Percentiles rank a stretch among this genome's conserved stretches.
phyloP scores from a whole-genome alignment of 23 tunicate species.

The Corella eumyota region DNA sequence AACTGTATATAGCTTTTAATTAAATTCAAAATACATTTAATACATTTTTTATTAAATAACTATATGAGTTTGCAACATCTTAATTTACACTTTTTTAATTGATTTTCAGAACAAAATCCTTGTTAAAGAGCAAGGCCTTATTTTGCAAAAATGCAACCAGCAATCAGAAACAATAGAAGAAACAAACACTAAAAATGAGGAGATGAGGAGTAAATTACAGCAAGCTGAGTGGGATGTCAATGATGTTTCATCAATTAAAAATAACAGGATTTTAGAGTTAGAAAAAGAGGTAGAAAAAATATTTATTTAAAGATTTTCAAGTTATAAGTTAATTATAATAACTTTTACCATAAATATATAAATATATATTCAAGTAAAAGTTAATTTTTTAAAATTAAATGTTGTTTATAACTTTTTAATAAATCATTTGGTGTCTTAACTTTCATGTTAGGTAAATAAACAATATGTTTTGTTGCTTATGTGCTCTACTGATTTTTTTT shows the following conservation, averaged over 20 bases:
- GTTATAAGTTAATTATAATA: not conserved
- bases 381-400: too few relatives aligned
- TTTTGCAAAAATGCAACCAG: constrained; percentile 8
- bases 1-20: too few relatives aligned
- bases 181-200: constrained; percentile 10
- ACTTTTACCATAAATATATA: too few relatives aligned
- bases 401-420: too few relatives aligned
- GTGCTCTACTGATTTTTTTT: too few relatives aligned
- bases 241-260: constrained; percentile 46
- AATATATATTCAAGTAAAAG: too few relatives aligned
- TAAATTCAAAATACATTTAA: too few relatives aligned
- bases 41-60: too few relatives aligned
- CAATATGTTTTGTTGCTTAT: too few relatives aligned
- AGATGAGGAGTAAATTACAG: constrained; percentile 31
- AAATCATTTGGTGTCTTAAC: too few relatives aligned
- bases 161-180: constrained; percentile 8
- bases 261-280: constrained; percentile 60
- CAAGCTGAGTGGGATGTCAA: constrained; percentile 42
- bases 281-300: constrained; percentile 31
- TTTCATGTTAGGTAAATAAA: too few relatives aligned
- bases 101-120: constrained; percentile 33
- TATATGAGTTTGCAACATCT: too few relatives aligned
- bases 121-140: constrained; percentile 37
- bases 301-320: not conserved
- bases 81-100: not conserved